Conservation (phyloP, 2,797 vertebrate genomes). For the Etheostoma perlongum region DNA sequence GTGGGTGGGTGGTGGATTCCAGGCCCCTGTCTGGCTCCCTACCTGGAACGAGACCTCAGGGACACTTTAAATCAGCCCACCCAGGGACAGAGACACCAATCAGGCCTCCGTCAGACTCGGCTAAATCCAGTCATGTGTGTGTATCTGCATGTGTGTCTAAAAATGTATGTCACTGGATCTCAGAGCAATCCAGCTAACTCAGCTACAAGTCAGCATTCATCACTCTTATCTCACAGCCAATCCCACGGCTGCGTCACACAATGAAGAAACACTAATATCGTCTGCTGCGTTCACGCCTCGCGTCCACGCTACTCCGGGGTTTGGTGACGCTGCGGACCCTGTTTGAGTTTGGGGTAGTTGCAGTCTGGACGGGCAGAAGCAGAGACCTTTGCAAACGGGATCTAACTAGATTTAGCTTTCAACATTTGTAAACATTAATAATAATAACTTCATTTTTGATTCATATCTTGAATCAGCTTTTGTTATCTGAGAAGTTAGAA, state of each 20-base stretch:
- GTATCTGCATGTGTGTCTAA: slow-evolving; percentile 33
- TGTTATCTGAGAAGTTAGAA: neutral
- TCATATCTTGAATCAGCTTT: neutral
- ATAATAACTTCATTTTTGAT: too few relatives aligned
- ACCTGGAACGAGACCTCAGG: slow-evolving; percentile 89
- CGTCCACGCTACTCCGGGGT: too few relatives aligned
- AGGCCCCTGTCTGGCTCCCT: slow-evolving; percentile 84
- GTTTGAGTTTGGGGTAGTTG: too few relatives aligned
- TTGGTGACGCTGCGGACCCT: too few relatives aligned
- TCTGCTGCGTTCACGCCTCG: too few relatives aligned
- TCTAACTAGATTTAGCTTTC: too few relatives aligned
- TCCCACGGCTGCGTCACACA: neutral
- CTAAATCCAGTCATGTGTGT: slow-evolving; percentile 67
- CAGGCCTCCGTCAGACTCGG: slow-evolving; percentile 60
- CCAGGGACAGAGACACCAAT: slow-evolving; percentile 87
- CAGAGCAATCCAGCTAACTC: slow-evolving; percentile 8
- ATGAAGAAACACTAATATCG: too few relatives aligned
- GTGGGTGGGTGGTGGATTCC: slow-evolving; percentile 75
- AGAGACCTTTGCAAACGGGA: too few relatives aligned
- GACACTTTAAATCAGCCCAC: slow-evolving; percentile 90
- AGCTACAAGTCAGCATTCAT: slow-evolving; percentile 21
- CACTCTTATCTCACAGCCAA: slow-evolving; percentile 1
- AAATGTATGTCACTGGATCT: slow-evolving; percentile 18
- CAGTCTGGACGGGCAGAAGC: too few relatives aligned
- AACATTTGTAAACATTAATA: too few relatives aligned